These are phyloP conservation scores for Drosophila teissieri DNA, from an alignment of 1,140 invertebrate genomes.

Conservation along the genomic window DNA sequence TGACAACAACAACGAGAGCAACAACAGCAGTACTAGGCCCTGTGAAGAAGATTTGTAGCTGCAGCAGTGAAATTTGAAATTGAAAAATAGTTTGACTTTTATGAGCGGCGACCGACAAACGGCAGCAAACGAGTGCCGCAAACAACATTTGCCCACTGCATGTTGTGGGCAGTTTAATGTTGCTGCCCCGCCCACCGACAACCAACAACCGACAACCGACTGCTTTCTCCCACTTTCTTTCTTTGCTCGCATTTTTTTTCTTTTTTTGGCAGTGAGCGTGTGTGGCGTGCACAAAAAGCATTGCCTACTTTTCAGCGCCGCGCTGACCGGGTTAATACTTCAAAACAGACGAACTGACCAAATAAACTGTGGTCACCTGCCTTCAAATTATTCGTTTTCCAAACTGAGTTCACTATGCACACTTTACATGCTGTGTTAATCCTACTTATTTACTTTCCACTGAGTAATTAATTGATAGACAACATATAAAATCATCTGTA, in stretches of 20 bases:
- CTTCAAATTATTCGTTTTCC: neutral
- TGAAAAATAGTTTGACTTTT: conserved; percentile 83
- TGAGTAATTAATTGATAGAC: neutral
- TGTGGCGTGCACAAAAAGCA: conserved; percentile 39
- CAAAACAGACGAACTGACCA: conserved; percentile 42
- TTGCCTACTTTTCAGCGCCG: conserved; percentile 43
- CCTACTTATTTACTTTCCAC: neutral
- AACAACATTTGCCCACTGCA: conserved; percentile 34
- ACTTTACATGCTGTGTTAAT: neutral
- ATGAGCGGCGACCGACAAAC: conserved; percentile 73
- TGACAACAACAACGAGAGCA: conserved; percentile 56
- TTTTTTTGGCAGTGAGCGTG: conserved; percentile 23
- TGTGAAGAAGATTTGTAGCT: conserved; percentile 78
- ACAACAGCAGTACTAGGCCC: conserved; percentile 25
- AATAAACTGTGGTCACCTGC: conserved; percentile 40
- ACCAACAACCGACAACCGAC: neutral
- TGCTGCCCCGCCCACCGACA: neutral
- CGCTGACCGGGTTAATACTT: conserved; percentile 39
- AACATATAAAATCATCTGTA: neutral
- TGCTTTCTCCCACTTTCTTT: conserved; percentile 6
- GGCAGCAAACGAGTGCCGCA: conserved; percentile 36
- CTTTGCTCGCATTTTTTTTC: neutral
- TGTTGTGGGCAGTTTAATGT: conserved; percentile 54
- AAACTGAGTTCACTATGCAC: too few relatives aligned
- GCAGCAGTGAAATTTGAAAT: conserved; percentile 80